These are phyloP conservation scores for Scolopax rusticola DNA, from an alignment of 2,797 vertebrate genomes.

Conservation along the genomic window DNA sequence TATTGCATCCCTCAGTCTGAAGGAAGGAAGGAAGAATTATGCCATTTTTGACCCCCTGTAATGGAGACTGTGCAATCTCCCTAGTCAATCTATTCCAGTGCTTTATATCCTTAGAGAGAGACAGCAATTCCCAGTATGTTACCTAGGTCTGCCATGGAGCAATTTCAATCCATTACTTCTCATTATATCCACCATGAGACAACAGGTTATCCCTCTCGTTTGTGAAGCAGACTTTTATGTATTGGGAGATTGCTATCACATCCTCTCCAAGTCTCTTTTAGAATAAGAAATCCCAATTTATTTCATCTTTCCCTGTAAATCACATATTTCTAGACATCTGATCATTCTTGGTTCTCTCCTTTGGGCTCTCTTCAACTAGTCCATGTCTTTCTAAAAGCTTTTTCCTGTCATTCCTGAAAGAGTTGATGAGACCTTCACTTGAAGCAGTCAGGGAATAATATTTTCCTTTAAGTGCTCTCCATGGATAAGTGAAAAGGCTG, in stretches of 20 bases:
- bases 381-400: background rate
- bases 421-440: background rate
- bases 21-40: background rate
- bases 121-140: background rate
- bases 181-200: background rate
- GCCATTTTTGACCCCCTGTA: background rate
- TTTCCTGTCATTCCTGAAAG: constrained; percentile 28
- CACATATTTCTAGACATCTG: background rate
- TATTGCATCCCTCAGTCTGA: background rate
- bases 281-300: background rate
- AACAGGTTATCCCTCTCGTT: background rate
- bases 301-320: constrained; percentile 8
- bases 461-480: constrained; percentile 50
- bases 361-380: background rate
- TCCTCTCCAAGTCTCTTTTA: background rate
- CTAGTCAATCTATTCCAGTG: background rate
- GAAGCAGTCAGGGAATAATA: constrained; percentile 6
- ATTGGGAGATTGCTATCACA: background rate
- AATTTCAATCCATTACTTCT: constrained; percentile 22
- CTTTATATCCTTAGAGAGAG: background rate
- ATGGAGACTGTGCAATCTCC: background rate
- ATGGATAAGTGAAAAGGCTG: constrained; percentile 45
- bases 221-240: background rate
- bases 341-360: constrained; percentile 20
- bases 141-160: background rate